Evolutionary conservation across 2,113 vertebrate species (phyloP), one percentile per base, ranked within the genome.

Genomic region (Scomber colias): DNA sequence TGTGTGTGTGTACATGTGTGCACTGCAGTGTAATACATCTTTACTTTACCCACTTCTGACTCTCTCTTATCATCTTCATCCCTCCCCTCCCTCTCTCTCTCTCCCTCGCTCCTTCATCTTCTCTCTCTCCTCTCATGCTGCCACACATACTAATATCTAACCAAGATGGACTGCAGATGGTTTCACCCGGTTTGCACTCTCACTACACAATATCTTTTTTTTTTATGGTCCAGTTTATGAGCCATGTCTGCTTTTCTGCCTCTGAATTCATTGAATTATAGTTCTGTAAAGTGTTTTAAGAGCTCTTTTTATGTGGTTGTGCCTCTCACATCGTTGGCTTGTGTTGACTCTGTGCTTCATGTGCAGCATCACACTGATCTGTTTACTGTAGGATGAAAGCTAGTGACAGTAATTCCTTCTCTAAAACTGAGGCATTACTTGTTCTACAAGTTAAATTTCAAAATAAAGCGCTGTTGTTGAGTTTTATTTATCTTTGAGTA

Each of bases 11-110:
- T 40, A 7, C 10, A 8, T 35, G 31, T 35, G 31, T 6, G 31
- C 71, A 71, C 79, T 75, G 77, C 83, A 84, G 77, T 53, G 46
- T 35, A 21, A 68, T 24, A 63, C 60, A 14, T 76, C 71, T 82
- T 60, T 16, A 27, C n/a, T 63, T 45, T 75, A 21, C 56, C 62
- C 45, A 74, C 54, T 83, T 74, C 64, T 65, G 53, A 65, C 68
- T 74, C 66, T 60, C 66, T 60, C 49, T 71, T 19, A 72, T 75
- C 55, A 17, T 65, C 56, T 40, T 24, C 35, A 7, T 40, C 35
- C 59, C 8, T 24, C 40, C 5, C 30, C 56, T 21, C 65, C 46
- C n/a, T 44, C 40, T 21, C 8, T 17, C 54, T 61, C 44, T 31
- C 31, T 35, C 31, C 31, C 31, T 35, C 5, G 3, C 31, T 35